These are phyloP conservation scores for Microhierax caerulescens DNA, from an alignment of 2,797 vertebrate species.

Conservation along the genomic window DNA sequence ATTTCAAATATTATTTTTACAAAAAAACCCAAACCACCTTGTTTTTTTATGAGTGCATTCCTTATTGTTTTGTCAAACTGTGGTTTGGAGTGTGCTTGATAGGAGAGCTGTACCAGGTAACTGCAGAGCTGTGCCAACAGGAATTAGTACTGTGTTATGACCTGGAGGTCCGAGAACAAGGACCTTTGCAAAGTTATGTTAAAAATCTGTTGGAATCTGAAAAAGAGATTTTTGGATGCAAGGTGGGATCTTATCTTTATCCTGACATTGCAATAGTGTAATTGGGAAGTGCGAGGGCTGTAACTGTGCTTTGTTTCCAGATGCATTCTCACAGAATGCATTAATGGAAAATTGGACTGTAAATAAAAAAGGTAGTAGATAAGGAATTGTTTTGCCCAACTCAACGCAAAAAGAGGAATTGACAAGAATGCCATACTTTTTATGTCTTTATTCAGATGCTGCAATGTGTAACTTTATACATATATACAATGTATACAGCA, in stretches of 20 bases:
- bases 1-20: neutral
- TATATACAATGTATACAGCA: neutral
- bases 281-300: neutral
- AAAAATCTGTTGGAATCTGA: neutral
- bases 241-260: neutral
- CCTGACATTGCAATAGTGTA: neutral
- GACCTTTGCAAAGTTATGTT: neutral
- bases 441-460: neutral
- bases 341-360: neutral
- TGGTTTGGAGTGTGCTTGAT: neutral
- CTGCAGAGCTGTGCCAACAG: neutral
- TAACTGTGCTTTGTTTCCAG: neutral
- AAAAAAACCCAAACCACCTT: neutral
- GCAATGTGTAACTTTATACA: neutral
- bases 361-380: neutral
- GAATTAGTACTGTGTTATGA: neutral
- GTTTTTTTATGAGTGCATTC: neutral
- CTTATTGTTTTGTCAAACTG: neutral
- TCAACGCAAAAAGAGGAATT: neutral
- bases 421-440: neutral
- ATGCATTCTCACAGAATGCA: neutral
- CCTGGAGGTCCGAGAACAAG: neutral
- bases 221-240: neutral
- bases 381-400: neutral
- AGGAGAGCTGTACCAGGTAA: neutral